Conservation (phyloP, 2,113 vertebrate genomes). For the Cyprinodon tularosa region DNA sequence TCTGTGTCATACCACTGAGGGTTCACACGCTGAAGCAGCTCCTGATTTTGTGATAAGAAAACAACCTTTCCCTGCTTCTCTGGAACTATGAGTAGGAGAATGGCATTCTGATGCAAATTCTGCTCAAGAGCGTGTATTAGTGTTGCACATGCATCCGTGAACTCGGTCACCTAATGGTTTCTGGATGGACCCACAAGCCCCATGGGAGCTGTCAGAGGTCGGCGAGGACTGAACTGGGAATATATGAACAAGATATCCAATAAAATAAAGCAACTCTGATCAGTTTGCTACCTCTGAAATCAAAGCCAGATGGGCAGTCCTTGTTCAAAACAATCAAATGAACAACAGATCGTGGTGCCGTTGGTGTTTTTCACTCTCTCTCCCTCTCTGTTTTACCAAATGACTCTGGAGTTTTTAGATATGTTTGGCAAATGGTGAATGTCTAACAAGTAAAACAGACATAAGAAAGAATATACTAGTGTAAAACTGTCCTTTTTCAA, state of each 20-base stretch:
- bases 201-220: constrained; percentile 80
- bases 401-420: constrained; percentile 52
- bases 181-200: constrained; percentile 76
- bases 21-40: constrained; percentile 21
- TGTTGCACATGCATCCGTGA: constrained; percentile 21
- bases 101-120: constrained; percentile 41
- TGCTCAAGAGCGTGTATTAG: constrained; percentile 28
- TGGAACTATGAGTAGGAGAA: constrained; percentile 27
- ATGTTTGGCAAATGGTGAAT: constrained; percentile 40
- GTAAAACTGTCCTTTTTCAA: not conserved
- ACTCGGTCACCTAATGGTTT: constrained; percentile 44
- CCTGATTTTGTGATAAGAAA: constrained; percentile 44
- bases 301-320: constrained; percentile 81
- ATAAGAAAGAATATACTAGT: not conserved
- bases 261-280: constrained; percentile 83
- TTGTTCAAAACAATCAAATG: constrained; percentile 82
- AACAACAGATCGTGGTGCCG: constrained; percentile 77
- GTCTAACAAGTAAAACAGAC: constrained; percentile 53
- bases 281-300: constrained; percentile 76
- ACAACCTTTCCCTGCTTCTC: constrained; percentile 18
- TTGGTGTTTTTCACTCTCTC: constrained; percentile 50
- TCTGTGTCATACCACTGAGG: not conserved
- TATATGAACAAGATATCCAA: constrained; percentile 83
- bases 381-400: constrained; percentile 32
- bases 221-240: constrained; percentile 76